A percentile compares a stretch with the other conserved stretches of the same genome.
Evolutionary conservation across 2,888 invertebrate genomes (phyloP).

Genomic region (Dastarcus helophoroides): DNA sequence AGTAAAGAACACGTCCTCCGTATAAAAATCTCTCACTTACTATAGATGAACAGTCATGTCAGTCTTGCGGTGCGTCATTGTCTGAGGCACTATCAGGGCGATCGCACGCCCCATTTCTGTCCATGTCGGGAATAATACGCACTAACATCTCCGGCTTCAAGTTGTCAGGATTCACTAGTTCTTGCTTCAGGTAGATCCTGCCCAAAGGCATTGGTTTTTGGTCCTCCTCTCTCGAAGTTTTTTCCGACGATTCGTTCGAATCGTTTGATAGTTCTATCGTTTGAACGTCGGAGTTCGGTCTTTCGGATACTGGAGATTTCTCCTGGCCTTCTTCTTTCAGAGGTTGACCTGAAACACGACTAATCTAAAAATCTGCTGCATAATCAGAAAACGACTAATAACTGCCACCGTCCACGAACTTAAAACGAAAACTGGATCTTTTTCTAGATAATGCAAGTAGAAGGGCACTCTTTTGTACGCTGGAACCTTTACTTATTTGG

Average conservation of each 20-base stretch:
- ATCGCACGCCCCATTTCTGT: constrained; percentile 31
- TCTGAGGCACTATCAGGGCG: constrained; percentile 35
- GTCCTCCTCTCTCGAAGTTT: constrained; percentile 9
- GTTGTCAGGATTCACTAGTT: constrained; percentile 37
- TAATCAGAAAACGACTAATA: not conserved
- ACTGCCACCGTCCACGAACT: too few relatives aligned
- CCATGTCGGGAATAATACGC: constrained; percentile 30
- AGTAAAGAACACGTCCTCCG: too few relatives aligned
- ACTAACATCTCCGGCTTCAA: constrained; percentile 37
- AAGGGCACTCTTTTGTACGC: too few relatives aligned
- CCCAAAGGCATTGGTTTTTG: constrained; percentile 20
- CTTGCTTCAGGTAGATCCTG: constrained; percentile 36
- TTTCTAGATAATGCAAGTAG: too few relatives aligned
- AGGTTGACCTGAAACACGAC: constrained; percentile 12
- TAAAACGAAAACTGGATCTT: too few relatives aligned
- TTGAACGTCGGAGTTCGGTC: constrained; percentile 24
- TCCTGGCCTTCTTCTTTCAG: constrained; percentile 18
- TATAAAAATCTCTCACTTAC: constrained; percentile 34
- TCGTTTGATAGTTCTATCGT: constrained; percentile 37
- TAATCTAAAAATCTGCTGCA: constrained; percentile 3
- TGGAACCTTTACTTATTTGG: too few relatives aligned
- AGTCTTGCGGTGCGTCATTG: constrained; percentile 37
- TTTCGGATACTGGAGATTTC: constrained; percentile 12
- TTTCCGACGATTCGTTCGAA: constrained; percentile 30
- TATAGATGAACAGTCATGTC: constrained; percentile 34